Percentiles rank a stretch among this genome's conserved stretches.
These are phyloP conservation scores for Clarias gariepinus DNA, from an alignment of 2,113 vertebrate genomes.

Conservation along the genomic window DNA sequence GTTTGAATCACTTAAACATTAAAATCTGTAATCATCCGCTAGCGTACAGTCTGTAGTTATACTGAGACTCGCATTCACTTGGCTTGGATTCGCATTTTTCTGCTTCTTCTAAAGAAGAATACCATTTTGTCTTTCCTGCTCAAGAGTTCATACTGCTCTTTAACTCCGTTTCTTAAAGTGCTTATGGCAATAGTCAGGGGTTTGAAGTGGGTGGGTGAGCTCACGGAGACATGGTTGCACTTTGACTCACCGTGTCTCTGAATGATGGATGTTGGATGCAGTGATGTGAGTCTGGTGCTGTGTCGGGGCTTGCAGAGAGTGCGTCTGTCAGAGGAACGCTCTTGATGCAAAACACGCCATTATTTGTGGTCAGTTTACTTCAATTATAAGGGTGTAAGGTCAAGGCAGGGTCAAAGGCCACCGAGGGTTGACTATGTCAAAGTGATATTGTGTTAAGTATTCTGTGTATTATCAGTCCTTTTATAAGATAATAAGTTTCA, in stretches of 20 bases:
- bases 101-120: background rate
- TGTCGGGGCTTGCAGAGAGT: conserved; percentile 30
- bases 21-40: background rate
- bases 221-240: background rate
- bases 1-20: background rate
- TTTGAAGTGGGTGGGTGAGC: background rate
- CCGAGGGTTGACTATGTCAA: background rate
- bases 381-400: background rate
- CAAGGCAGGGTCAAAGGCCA: background rate
- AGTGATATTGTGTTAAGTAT: background rate
- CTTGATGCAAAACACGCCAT: background rate
- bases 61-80: background rate
- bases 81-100: background rate
- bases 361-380: background rate
- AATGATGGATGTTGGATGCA: conserved; percentile 18
- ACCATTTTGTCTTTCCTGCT: background rate
- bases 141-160: background rate
- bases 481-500: background rate
- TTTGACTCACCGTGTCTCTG: background rate
- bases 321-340: background rate
- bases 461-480: background rate
- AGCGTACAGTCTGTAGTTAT: background rate
- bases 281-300: conserved; percentile 22
- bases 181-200: background rate
- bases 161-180: background rate